Evolutionary conservation across 53 echinoderm and acorn worm genomes (phyloP).

Genomic region (Echinometra lucunter): DNA sequence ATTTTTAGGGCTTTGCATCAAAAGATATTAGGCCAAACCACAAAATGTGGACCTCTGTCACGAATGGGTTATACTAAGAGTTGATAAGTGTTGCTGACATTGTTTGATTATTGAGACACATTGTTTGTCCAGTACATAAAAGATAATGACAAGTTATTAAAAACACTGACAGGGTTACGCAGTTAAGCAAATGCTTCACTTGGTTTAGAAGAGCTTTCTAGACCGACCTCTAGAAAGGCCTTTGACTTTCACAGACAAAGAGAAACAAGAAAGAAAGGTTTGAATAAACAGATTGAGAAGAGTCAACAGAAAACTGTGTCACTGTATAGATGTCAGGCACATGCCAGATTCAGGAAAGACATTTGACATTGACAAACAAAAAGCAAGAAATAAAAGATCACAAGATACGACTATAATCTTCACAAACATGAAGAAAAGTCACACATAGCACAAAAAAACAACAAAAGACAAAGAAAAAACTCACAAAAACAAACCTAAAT

Average conservation of each 20-base stretch:
- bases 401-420: not conserved
- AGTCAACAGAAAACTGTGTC: not conserved
- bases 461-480: not conserved
- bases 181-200: not conserved
- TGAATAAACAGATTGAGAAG: not conserved
- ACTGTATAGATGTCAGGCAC: no score
- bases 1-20: no score
- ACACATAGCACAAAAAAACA: not conserved
- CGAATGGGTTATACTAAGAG: no score
- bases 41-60: no score
- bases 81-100: no score
- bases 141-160: no score
- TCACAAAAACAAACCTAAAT: not conserved
- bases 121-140: no score
- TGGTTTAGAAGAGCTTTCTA: not conserved
- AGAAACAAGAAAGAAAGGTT: not conserved
- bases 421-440: not conserved
- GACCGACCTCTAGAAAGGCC: not conserved
- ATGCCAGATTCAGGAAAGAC: no score
- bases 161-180: not conserved
- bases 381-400: not conserved
- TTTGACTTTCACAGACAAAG: not conserved
- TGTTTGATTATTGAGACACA: no score
- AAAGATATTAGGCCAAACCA: no score
- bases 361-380: not conserved